phyloP scores from a whole-genome alignment of 1,140 invertebrate genomes.

The Trigoniulus corallinus region DNA sequence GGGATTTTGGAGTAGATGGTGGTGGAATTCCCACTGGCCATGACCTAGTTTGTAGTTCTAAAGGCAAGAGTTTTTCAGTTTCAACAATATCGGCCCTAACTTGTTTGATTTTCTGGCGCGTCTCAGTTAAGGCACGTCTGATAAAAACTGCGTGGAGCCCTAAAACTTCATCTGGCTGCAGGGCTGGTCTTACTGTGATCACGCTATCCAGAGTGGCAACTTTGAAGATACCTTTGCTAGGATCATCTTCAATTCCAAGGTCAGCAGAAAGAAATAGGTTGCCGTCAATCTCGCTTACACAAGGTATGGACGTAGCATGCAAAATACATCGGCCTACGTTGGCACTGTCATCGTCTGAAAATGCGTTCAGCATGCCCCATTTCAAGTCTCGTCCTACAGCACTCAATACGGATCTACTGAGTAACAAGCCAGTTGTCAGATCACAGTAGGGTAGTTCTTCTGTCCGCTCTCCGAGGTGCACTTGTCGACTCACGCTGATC shows the following conservation, averaged over 20 bases:
- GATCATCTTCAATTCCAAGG: too few relatives aligned
- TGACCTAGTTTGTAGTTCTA: conserved; percentile 17
- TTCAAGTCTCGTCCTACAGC: conserved; percentile 54
- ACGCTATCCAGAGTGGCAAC: too few relatives aligned
- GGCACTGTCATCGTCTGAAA: conserved; percentile 54
- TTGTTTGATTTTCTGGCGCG: neutral
- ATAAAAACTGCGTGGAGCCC: neutral
- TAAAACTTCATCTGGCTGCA: too few relatives aligned
- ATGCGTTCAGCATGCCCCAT: conserved; percentile 68
- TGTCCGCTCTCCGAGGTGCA: conserved; percentile 47
- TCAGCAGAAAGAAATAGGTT: too few relatives aligned
- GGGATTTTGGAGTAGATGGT: conserved; percentile 43
- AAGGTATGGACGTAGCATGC: conserved; percentile 44
- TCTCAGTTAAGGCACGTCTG: neutral
- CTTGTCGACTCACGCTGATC: conserved; percentile 62
- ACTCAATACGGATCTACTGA: conserved; percentile 56
- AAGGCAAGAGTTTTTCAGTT: conserved; percentile 25
- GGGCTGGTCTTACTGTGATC: too few relatives aligned
- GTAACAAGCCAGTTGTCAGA: conserved; percentile 46
- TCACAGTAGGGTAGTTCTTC: conserved; percentile 13
- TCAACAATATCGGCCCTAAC: conserved; percentile 22
- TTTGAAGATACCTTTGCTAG: too few relatives aligned
- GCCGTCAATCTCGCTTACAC: too few relatives aligned
- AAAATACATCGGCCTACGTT: conserved; percentile 67
- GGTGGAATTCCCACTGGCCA: conserved; percentile 69